Base-by-base conservation (phyloP, 2,888 invertebrate genomes). In the Agrochola litura region DNA sequence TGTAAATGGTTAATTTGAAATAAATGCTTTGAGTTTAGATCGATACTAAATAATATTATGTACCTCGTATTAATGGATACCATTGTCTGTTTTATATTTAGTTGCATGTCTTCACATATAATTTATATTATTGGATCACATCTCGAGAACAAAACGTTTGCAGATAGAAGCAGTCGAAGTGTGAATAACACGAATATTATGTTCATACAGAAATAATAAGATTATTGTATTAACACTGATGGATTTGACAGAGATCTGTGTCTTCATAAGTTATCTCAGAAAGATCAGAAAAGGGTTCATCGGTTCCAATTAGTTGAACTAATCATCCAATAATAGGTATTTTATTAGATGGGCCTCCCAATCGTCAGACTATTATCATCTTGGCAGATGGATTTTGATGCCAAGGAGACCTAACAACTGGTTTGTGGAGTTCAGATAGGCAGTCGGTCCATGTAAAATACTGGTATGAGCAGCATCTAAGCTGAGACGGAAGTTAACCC, bases 141-240 rank as follows among this genome's bases (percentile, higher is more conserved):
- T 81, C 52, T 69, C 54, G 49, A 58, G 63, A 72, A 69, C 66
- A 76, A 14, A 77, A 67, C 70, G 43, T 67, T 54, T 60, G 43
- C 25, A 65, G 60, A 74, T 66, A 67, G 43, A 71, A 68, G 56
- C 52, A 46, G 75, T 75, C 58, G 68, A 63, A 69, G 75, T 73
- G 72, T 83, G 72, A 79, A 83, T 79, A 76, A 76, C 52, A 43
- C 46, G 72, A 66, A 69, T 70, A 73, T 76, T 52, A 73, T 83
- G 73, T 73, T 83, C 54, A 58, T 70, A 30, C 75, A 19, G 41
- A 64, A 58, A 79, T 83, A 83, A 83, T 76, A 58, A 30, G 79
- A 76, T 79, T 76, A 83, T 63, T 76, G 83, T 76, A 70, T 74
- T 83, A 79, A 54, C 63, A 37, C 65, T 46, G 37, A 83, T 72